These are phyloP conservation scores for Lutraria rhynchaena DNA, from an alignment of 1,140 invertebrate genomes.

Conservation along the genomic window DNA sequence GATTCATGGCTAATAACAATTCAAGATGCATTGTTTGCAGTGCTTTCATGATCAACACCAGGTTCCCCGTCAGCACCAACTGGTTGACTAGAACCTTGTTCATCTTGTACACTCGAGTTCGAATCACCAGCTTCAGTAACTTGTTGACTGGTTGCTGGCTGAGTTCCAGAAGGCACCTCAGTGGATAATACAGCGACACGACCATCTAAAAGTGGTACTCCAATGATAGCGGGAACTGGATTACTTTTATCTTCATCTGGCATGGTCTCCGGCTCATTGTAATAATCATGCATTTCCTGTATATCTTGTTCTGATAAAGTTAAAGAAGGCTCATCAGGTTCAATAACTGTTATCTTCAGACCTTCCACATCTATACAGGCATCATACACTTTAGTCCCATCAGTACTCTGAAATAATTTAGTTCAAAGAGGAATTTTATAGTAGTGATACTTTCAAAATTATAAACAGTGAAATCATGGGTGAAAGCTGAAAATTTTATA, in stretches of 20 bases:
- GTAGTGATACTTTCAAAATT: no score
- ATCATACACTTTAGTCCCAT: slow-evolving; percentile 71
- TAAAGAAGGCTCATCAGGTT: slow-evolving; percentile 8
- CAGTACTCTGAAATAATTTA: slow-evolving; percentile 67
- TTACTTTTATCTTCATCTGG: slow-evolving; percentile 16
- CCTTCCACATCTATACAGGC: slow-evolving; percentile 70
- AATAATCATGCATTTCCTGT: slow-evolving; percentile 49
- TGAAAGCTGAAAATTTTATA: no score
- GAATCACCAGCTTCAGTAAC: neutral
- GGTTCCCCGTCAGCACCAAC: neutral
- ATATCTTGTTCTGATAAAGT: slow-evolving; percentile 29
- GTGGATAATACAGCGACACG: neutral
- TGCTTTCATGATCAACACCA: neutral
- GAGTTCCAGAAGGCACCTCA: neutral
- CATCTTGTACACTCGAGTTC: no score
- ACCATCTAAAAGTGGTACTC: neutral
- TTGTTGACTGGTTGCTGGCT: neutral
- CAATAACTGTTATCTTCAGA: slow-evolving; percentile 66
- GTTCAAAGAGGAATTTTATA: no score
- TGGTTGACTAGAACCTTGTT: neutral
- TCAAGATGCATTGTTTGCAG: no score
- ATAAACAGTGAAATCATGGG: neutral
- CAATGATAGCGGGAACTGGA: neutral
- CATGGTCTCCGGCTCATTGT: slow-evolving; percentile 46
- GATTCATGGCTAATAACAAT: no score